Base-by-base conservation (phyloP, 2,888 invertebrate genomes). In the Gerris lacustris region DNA sequence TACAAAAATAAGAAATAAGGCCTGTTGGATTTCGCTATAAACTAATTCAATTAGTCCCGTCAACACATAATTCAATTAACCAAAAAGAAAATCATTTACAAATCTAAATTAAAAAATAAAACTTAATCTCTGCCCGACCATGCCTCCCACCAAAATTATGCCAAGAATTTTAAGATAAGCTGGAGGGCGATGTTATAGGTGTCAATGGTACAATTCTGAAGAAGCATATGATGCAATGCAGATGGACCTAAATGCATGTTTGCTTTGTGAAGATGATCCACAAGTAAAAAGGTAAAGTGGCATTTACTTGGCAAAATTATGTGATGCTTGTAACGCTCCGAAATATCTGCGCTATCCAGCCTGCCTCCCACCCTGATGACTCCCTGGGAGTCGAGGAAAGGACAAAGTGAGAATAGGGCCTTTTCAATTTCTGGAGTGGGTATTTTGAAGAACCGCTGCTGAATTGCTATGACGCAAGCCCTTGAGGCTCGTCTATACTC, bases 321-420 rank as follows among this genome's bases (percentile, higher is more conserved):
- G 44, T 69, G 71, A 69, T 72, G 70, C 17, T 68, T 67, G 5
- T 67, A 45, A 6, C 64, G 47, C 1, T 69, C 9, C 2, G 44
- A 31, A 7, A 72, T 11, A 45, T 66, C 5, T 6, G 69, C 55
- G 44, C 67, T 69, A 5, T 44, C 45, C 31, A 72, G 44, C 15
- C 72, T 44, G 15, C 72, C 70, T 68, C 72, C 72, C 72, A 72
- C 70, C 72, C 70, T 72, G 70, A 70, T 4, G 67, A 72, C 17
- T 15, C 72, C 70, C 0, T 7, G 45, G 6, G 6, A 9, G 17
- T 70, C 70, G 6, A 68, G 7, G 64, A 70, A 72, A 6, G 67
- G 45, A 15, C 6, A 31, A 5, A 71, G 31, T 2, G 47, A 47
- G 11, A 11, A 47, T 47, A 47, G n/a, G n/a, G n/a, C n/a, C n/a